Evolutionary conservation across 2,113 vertebrate species (phyloP).

Genomic region (Hippoglossus stenolepis): DNA sequence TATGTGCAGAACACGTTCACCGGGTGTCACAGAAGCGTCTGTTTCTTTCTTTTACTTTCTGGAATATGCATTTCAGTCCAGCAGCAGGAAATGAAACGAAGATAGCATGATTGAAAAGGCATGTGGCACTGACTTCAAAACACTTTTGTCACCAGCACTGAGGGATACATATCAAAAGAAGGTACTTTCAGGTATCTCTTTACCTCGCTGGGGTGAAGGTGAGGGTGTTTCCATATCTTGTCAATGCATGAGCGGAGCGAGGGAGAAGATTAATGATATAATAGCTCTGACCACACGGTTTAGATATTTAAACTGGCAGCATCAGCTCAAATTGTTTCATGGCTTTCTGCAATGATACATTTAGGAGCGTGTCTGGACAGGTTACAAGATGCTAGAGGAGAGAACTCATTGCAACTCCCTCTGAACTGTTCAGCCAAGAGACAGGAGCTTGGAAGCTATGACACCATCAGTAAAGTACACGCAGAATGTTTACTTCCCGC

Average conservation of each 20-base stretch:
- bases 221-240: constrained; percentile 80
- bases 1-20: background rate
- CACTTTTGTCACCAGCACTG: constrained; percentile 69
- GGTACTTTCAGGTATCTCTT: constrained; percentile 74
- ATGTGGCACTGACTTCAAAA: constrained; percentile 68
- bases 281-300: constrained; percentile 84
- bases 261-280: constrained; percentile 84
- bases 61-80: constrained; percentile 42
- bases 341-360: constrained; percentile 85
- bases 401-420: constrained; percentile 74
- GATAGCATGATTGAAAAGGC: constrained; percentile 62
- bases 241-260: constrained; percentile 73
- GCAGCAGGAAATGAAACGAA: constrained; percentile 41
- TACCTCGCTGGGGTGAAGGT: constrained; percentile 73
- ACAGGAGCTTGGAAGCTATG: constrained; percentile 76
- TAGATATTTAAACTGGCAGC: constrained; percentile 87
- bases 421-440: constrained; percentile 73
- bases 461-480: constrained; percentile 75
- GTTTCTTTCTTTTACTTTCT: constrained; percentile 13
- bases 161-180: constrained; percentile 77
- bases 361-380: constrained; percentile 79
- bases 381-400: constrained; percentile 70
- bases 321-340: constrained; percentile 86
- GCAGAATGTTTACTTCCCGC: constrained; percentile 67
- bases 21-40: constrained; percentile 6